Percentiles rank a stretch among this genome's conserved stretches.
Evolutionary conservation across 1,140 invertebrate genomes (phyloP).

Genomic region (Gyrodactylus salaris): DNA sequence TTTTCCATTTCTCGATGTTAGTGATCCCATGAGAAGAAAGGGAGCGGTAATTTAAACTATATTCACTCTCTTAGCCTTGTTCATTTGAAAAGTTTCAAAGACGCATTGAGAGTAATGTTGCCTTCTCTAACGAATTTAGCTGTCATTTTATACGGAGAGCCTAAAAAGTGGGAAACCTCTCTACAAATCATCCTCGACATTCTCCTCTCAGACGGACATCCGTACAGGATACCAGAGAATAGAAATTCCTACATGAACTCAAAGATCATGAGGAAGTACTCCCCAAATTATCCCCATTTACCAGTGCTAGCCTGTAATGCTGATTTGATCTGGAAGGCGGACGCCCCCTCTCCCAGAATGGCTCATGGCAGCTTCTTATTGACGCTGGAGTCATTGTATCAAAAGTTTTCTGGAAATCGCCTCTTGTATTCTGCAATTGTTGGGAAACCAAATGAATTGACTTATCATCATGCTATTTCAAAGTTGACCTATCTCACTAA

Average conservation of each 20-base stretch:
- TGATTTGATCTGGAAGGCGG: slow-evolving; percentile 20
- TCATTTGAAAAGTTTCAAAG: slow-evolving; percentile 23
- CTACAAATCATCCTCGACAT: slow-evolving; percentile 32
- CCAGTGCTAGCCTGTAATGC: slow-evolving; percentile 21
- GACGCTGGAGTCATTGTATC: slow-evolving; percentile 18
- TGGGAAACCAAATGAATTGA: slow-evolving; percentile 20
- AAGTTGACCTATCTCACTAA: slow-evolving; percentile 14
- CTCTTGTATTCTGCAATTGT: slow-evolving; percentile 18
- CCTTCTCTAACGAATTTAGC: slow-evolving; percentile 13
- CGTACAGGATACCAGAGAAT: slow-evolving; percentile 8
- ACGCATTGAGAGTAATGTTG: slow-evolving; percentile 16
- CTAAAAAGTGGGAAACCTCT: slow-evolving; percentile 19
- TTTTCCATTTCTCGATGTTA: slow-evolving; percentile 33
- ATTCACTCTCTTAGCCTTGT: slow-evolving; percentile 16
- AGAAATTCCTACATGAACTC: slow-evolving; percentile 8
- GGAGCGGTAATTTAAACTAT: slow-evolving; percentile 13
- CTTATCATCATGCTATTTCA: slow-evolving; percentile 19
- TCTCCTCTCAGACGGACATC: slow-evolving; percentile 29
- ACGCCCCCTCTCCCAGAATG: slow-evolving; percentile 19
- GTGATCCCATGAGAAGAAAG: slow-evolving; percentile 29
- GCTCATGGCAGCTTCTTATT: slow-evolving; percentile 19
- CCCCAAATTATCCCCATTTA: slow-evolving; percentile 24
- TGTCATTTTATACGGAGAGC: slow-evolving; percentile 19
- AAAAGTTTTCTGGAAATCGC: slow-evolving; percentile 18
- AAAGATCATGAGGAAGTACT: slow-evolving; percentile 17